These are phyloP conservation scores for Miichthys miiuy DNA, from an alignment of 2,797 vertebrate species.

Conservation along the genomic window DNA sequence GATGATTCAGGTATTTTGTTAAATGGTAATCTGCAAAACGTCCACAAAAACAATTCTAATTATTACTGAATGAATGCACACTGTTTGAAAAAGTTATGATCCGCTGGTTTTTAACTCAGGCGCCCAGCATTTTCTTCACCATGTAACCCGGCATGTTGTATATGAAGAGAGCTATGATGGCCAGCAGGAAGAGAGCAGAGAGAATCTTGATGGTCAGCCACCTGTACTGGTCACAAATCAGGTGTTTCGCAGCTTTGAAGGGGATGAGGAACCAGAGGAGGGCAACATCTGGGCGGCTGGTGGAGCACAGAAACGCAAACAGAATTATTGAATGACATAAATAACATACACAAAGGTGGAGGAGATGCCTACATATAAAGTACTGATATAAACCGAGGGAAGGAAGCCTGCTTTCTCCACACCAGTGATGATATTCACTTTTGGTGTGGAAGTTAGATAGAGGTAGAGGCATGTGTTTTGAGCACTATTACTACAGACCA, in stretches of 20 bases:
- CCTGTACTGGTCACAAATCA: slow-evolving; percentile 96
- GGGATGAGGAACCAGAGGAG: slow-evolving; percentile 89
- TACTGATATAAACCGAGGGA: neutral
- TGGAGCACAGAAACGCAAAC: slow-evolving; percentile 33
- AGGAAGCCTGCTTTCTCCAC: slow-evolving; percentile 1
- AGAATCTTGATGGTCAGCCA: slow-evolving; percentile 98
- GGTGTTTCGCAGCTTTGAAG: slow-evolving; percentile 93
- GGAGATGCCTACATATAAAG: neutral
- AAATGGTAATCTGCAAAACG: slow-evolving; percentile 33
- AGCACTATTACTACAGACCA: neutral
- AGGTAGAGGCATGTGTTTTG: neutral
- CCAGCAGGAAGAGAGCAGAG: slow-evolving; percentile 89
- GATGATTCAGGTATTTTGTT: slow-evolving; percentile 2
- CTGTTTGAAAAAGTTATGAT: slow-evolving; percentile 10
- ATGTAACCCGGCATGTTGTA: slow-evolving; percentile 98
- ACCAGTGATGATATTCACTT: neutral
- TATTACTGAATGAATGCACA: slow-evolving; percentile 7
- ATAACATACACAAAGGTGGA: neutral
- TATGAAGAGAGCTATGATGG: slow-evolving; percentile 93
- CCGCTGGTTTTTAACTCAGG: slow-evolving; percentile 74
- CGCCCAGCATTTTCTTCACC: slow-evolving; percentile 97
- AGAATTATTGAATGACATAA: slow-evolving; percentile 14
- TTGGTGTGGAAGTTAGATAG: neutral
- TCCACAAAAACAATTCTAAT: slow-evolving; percentile 30
- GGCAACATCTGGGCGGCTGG: slow-evolving; percentile 94